A percentile compares a stretch with the other conserved stretches of the same genome.
Conservation (phyloP, 1,140 invertebrate genomes). For the Drosophila takahashii region DNA sequence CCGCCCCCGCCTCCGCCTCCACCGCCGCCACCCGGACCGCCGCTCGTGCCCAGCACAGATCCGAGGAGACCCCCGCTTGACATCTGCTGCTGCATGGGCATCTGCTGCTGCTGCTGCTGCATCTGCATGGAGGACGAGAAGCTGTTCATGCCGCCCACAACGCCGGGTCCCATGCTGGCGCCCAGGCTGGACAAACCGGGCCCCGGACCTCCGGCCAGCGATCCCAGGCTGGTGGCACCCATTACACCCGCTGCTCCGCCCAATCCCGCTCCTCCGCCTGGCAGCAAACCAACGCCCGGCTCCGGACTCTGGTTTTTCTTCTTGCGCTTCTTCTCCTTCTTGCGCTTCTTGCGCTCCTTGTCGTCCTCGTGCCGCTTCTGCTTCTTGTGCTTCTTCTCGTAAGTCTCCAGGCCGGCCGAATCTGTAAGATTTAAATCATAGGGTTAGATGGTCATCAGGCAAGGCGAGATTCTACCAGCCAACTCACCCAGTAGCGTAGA, state of each 20-base stretch:
- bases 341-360: conserved; percentile 96
- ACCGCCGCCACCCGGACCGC: conserved; percentile 50
- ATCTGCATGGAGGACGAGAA: conserved; percentile 68
- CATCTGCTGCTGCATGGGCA: conserved; percentile 72
- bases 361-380: conserved; percentile 97
- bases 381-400: conserved; percentile 98
- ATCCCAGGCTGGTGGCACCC: conserved; percentile 56
- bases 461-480: not conserved
- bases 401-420: conserved; percentile 90
- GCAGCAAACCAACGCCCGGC: conserved; percentile 86
- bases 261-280: conserved; percentile 53
- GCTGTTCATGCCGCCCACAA: conserved; percentile 58
- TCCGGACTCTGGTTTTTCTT: conserved; percentile 97
- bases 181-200: conserved; percentile 55
- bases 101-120: conserved; percentile 69
- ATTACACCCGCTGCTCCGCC: conserved; percentile 63
- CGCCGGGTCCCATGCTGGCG: conserved; percentile 34
- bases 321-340: conserved; percentile 98
- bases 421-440: conserved; percentile 79
- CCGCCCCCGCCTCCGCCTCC: conserved; percentile 46
- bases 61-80: conserved; percentile 65
- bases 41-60: conserved; percentile 63
- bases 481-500: conserved; percentile 86
- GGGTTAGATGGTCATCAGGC: not conserved
- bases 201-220: conserved; percentile 36